Conservation (phyloP, 2,113 vertebrate species). For the Laticauda colubrina region DNA sequence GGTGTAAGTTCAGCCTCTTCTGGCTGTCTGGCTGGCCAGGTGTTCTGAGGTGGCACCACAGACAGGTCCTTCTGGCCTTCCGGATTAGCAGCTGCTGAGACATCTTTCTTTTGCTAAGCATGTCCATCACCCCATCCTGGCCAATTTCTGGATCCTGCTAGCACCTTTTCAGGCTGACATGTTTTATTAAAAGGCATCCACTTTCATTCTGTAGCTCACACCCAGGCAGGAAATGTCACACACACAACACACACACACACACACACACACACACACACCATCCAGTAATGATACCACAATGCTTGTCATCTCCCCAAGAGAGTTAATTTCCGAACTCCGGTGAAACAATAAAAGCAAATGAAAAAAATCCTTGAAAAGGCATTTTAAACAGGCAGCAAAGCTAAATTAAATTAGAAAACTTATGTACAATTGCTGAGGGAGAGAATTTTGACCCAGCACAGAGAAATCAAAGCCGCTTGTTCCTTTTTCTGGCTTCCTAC, state of each 20-base stretch:
- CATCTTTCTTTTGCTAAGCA: background rate
- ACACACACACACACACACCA: too few relatives aligned
- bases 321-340: background rate
- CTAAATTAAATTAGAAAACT: background rate
- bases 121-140: background rate
- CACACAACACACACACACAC: too few relatives aligned
- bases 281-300: background rate
- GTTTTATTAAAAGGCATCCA: background rate
- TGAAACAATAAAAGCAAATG: background rate
- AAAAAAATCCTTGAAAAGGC: background rate
- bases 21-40: background rate
- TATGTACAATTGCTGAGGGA: background rate
- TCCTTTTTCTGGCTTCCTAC: background rate
- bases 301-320: background rate
- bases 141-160: background rate
- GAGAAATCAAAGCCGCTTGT: background rate
- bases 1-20: conserved; percentile 67
- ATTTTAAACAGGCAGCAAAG: background rate
- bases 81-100: background rate
- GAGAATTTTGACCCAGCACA: background rate
- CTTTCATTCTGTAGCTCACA: background rate
- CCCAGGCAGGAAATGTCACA: background rate
- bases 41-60: background rate
- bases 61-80: background rate
- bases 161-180: background rate